phyloP scores from a whole-genome alignment of 2,113 vertebrate genomes.

The Nothoprocta pentlandii region DNA sequence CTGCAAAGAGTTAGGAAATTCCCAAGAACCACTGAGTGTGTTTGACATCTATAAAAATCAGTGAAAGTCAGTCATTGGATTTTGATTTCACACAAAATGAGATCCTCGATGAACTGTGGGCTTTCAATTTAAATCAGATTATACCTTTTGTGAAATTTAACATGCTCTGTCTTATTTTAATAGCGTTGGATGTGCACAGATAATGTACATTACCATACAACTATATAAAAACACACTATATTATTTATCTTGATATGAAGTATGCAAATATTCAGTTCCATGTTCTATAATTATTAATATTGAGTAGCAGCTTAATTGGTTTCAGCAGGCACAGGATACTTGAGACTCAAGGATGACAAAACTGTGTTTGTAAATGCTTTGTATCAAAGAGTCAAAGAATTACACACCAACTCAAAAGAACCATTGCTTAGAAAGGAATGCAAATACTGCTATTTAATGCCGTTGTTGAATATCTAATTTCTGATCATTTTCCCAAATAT shows the following conservation, averaged over 20 bases:
- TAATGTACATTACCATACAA: not conserved
- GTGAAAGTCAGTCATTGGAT: not conserved
- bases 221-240: not conserved
- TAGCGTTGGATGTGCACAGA: not conserved
- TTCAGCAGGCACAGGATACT: not conserved
- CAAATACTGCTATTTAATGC: not conserved
- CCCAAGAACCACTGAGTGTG: not conserved
- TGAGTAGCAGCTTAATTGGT: not conserved
- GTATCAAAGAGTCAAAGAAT: not conserved
- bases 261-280: not conserved
- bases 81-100: not conserved
- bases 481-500: not conserved
- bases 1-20: not conserved
- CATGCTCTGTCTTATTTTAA: not conserved
- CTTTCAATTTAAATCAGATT: not conserved
- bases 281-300: not conserved
- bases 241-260: not conserved
- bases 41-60: not conserved
- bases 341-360: not conserved
- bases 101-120: not conserved
- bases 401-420: not conserved
- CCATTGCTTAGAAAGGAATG: not conserved
- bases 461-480: not conserved
- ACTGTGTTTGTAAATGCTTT: not conserved
- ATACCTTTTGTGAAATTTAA: not conserved